These are phyloP conservation scores for Drosophila cardini DNA, from an alignment of 1,140 invertebrate species.

Conservation along the genomic window DNA sequence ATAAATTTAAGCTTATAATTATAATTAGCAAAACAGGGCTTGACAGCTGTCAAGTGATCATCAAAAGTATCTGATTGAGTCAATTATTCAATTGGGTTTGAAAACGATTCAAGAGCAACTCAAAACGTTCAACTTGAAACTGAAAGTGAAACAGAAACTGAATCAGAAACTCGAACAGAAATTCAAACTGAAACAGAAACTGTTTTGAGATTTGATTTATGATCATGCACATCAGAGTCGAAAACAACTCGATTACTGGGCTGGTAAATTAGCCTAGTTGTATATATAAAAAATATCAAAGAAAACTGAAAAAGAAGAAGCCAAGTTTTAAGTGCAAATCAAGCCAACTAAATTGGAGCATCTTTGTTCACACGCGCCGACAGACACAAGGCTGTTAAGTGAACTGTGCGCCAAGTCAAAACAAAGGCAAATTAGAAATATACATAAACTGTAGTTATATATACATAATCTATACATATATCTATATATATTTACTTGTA, in stretches of 20 bases:
- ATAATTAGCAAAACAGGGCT: constrained; percentile 20
- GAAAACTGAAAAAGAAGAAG: constrained; percentile 16
- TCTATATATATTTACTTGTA: constrained; percentile 35
- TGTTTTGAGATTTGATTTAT: constrained; percentile 72
- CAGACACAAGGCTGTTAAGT: constrained; percentile 69
- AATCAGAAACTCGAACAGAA: constrained; percentile 29
- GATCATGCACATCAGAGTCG: constrained; percentile 32
- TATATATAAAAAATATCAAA: neutral
- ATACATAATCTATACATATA: constrained; percentile 21
- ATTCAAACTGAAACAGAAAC: constrained; percentile 30
- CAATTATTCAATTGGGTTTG: constrained; percentile 59
- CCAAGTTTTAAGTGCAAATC: constrained; percentile 58
- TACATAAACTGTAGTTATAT: constrained; percentile 17
- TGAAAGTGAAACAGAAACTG: constrained; percentile 18
- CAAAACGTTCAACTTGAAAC: constrained; percentile 27
- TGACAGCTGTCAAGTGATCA: constrained; percentile 33
- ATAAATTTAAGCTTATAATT: constrained; percentile 39
- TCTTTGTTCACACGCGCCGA: constrained; percentile 67
- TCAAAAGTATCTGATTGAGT: constrained; percentile 41
- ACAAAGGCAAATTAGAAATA: constrained; percentile 67
- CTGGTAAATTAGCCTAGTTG: constrained; percentile 66
- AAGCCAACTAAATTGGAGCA: constrained; percentile 73
- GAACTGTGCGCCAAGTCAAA: constrained; percentile 42
- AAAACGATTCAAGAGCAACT: constrained; percentile 58
- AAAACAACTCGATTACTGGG: constrained; percentile 38